These are phyloP conservation scores for Spatula versicolor DNA, from an alignment of 2,797 vertebrate genomes.

Conservation along the genomic window DNA sequence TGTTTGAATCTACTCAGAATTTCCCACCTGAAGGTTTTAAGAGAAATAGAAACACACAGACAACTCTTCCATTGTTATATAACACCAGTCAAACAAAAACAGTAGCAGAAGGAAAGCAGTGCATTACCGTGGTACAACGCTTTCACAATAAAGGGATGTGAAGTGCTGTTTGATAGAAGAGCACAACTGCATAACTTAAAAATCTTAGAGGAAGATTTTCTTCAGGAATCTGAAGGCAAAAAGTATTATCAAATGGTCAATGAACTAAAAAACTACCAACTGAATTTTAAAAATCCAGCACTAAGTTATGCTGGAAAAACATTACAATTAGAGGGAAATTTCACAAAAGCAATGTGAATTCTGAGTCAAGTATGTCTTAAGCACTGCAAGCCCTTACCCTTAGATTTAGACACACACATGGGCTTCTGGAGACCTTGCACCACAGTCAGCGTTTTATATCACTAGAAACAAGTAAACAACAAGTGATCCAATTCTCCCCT, in stretches of 20 bases:
- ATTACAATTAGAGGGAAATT: not conserved
- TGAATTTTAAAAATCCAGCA: not conserved
- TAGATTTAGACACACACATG: not conserved
- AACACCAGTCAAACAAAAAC: not conserved
- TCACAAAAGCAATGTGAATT: not conserved
- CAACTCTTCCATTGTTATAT: not conserved
- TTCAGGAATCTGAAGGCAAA: not conserved
- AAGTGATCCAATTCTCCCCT: not conserved
- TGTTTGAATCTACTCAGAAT: not conserved
- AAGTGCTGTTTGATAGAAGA: not conserved
- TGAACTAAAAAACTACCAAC: not conserved
- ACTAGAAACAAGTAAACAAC: slow-evolving; percentile 2
- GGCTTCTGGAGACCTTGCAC: slow-evolving; percentile 40
- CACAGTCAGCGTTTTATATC: not conserved
- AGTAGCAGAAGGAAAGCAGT: not conserved
- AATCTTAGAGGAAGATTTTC: not conserved
- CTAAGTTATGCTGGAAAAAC: not conserved
- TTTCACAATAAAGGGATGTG: not conserved
- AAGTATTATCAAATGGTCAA: not conserved
- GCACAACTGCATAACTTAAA: not conserved
- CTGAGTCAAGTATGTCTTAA: slow-evolving; percentile 33
- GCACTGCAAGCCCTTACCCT: not conserved
- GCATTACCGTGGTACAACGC: not conserved
- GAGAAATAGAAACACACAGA: not conserved
- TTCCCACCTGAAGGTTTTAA: not conserved